phyloP scores from a whole-genome alignment of 2,797 vertebrate genomes.

The Esox lucius region DNA sequence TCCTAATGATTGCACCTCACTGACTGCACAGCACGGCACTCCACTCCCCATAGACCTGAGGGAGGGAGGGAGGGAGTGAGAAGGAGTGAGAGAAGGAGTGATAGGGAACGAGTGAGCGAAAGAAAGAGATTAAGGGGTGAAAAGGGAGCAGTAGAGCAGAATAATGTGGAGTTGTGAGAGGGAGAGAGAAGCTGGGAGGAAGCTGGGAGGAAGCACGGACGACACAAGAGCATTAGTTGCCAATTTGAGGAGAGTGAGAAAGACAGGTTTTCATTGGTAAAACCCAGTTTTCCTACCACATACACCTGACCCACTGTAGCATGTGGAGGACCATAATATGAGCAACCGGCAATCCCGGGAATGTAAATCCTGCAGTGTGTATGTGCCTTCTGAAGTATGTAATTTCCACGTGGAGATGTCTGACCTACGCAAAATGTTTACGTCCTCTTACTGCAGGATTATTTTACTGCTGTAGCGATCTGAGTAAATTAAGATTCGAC shows the following conservation, averaged over 20 bases:
- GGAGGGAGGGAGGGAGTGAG: not conserved
- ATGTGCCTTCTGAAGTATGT: too few relatives aligned
- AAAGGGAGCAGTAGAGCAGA: not conserved
- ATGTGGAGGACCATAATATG: too few relatives aligned
- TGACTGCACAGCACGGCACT: not conserved
- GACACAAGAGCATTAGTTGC: not conserved
- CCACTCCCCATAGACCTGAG: not conserved
- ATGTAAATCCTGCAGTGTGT: too few relatives aligned
- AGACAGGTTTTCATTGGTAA: constrained; percentile 15
- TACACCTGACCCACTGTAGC: constrained; percentile 28
- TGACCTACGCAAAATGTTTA: too few relatives aligned
- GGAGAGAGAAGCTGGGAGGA: not conserved
- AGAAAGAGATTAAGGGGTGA: not conserved
- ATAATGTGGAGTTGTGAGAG: constrained; percentile 9
- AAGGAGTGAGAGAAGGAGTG: not conserved
- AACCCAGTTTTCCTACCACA: constrained; percentile 6
- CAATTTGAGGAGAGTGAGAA: not conserved
- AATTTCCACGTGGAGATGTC: too few relatives aligned
- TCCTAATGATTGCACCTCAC: constrained; percentile 17
- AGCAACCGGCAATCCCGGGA: too few relatives aligned
- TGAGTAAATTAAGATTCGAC: too few relatives aligned
- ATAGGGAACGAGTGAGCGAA: not conserved
- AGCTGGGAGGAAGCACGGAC: not conserved
- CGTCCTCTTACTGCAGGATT: too few relatives aligned
- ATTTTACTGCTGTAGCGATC: too few relatives aligned